Evolutionary conservation across 2,888 invertebrate genomes (phyloP).

Genomic region (Apamea crenata): DNA sequence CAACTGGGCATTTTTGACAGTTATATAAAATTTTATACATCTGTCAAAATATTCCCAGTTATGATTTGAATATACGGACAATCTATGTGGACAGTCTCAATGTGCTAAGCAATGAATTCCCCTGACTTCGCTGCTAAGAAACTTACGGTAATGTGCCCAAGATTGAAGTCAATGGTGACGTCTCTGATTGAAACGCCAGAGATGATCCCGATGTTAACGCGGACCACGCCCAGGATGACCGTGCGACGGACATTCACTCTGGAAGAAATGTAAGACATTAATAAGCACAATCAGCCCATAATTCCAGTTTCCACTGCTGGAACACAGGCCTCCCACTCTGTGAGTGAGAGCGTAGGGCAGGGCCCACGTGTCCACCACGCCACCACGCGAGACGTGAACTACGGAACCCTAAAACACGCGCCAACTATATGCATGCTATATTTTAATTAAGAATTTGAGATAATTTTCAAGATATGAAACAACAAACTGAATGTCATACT

Average conservation of each 20-base stretch:
- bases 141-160: conserved; percentile 75
- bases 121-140: background rate
- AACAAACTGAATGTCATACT: too few relatives aligned
- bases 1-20: too few relatives aligned
- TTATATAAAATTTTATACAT: background rate
- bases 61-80: background rate
- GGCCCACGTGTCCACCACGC: too few relatives aligned
- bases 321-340: background rate
- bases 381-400: background rate
- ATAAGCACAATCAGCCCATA: background rate
- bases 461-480: too few relatives aligned
- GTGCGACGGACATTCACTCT: conserved; percentile 64
- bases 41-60: background rate
- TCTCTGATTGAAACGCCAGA: conserved; percentile 74
- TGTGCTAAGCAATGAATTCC: background rate
- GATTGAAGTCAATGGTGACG: conserved; percentile 68
- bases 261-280: background rate
- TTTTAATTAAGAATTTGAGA: too few relatives aligned
- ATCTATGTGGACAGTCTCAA: background rate
- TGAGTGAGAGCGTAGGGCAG: too few relatives aligned
- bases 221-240: conserved; percentile 67
- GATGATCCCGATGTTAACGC: conserved; percentile 73
- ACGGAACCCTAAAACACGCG: too few relatives aligned
- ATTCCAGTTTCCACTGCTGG: background rate
- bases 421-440: too few relatives aligned